phyloP scores from a whole-genome alignment of 2,113 vertebrate species.

The Neoarius graeffei region DNA sequence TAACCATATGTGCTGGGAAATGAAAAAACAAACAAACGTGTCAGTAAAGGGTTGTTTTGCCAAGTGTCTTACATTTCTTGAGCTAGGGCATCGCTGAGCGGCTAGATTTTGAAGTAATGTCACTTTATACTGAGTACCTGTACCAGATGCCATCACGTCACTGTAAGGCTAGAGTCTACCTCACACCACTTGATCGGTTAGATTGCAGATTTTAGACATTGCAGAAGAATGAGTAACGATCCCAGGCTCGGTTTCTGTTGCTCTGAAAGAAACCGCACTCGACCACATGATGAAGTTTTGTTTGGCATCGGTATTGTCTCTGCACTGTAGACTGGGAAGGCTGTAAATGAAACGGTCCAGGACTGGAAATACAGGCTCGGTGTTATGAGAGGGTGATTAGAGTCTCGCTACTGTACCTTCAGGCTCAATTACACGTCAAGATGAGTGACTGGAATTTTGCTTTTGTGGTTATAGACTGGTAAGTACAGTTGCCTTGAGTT shows the following conservation, averaged over 20 bases:
- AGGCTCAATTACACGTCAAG: background rate
- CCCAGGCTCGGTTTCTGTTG: constrained; percentile 1
- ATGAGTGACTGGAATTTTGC: constrained; percentile 9
- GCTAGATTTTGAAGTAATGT: constrained; percentile 38
- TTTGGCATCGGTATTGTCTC: constrained; percentile 23
- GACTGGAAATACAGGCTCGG: constrained; percentile 48
- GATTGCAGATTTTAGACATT: constrained; percentile 44
- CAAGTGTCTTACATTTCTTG: constrained; percentile 1
- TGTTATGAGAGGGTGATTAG: constrained; percentile 16
- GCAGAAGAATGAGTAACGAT: constrained; percentile 37
- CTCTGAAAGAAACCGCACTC: background rate
- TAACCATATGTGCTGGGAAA: constrained; percentile 9
- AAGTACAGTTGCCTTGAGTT: background rate
- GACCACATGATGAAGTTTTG: constrained; percentile 23
- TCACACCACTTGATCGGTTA: constrained; percentile 28
- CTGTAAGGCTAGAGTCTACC: constrained; percentile 40
- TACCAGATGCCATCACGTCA: constrained; percentile 38
- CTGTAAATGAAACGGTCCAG: background rate
- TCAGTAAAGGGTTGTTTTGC: background rate
- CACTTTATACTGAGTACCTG: constrained; percentile 30
- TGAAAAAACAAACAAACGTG: background rate
- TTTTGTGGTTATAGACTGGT: background rate
- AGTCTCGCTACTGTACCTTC: constrained; percentile 10
- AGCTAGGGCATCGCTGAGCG: background rate
- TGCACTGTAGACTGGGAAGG: constrained; percentile 30